Base-by-base conservation (phyloP, 2,113 vertebrate species). In the Tonatia bakeri region DNA sequence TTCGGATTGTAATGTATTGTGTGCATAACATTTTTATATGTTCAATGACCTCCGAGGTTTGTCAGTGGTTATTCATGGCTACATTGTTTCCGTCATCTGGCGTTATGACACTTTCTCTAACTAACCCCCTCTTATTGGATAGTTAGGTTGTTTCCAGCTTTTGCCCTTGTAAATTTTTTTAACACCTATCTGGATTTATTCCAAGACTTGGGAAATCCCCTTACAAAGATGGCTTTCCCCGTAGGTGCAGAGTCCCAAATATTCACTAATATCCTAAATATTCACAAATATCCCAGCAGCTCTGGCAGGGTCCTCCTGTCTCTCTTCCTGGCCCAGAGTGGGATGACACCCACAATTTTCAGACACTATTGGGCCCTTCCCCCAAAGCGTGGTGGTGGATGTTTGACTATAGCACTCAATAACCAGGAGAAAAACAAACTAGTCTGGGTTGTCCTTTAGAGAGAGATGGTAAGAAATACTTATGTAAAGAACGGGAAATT, bases 391-490 rank as follows among this genome's bases (percentile, higher is more conserved):
- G 56, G 85, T 28, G 79, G 85, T 28, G 75, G 81, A 64, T 67
- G 52, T 82, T 82, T 94, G 43, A 95, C 72, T 89, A 70, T 0
- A 97, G 72, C n/a, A 79, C 38, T 94, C 43, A 38, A 36, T 76
- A 94, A 87, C n/a, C 90, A 85, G 14, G 92, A 75, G 43, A 56
- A 90, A 96, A 96, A 86, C 54, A 92, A 82, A 14, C 31, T 33
- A 13, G 28, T 83, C 61, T 84, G 50, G 36, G 70, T 40, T 87
- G 59, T 52, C 88, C 52, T 79, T 94, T 81, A 87, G 36, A 82
- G 72, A 82, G 33, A 85, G 28, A 87, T 15, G 33, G 75, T 61
- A 65, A 96, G 72, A 94, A 90, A 95, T 26, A 54, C 56, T 88
- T 95, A 40, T 70, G 73, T 92, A 90, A 92, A 90, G 77, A 87